Percentiles rank a stretch among this genome's conserved stretches.
phyloP scores from a whole-genome alignment of 2,888 invertebrate species.

The Cerastoderma edule region DNA sequence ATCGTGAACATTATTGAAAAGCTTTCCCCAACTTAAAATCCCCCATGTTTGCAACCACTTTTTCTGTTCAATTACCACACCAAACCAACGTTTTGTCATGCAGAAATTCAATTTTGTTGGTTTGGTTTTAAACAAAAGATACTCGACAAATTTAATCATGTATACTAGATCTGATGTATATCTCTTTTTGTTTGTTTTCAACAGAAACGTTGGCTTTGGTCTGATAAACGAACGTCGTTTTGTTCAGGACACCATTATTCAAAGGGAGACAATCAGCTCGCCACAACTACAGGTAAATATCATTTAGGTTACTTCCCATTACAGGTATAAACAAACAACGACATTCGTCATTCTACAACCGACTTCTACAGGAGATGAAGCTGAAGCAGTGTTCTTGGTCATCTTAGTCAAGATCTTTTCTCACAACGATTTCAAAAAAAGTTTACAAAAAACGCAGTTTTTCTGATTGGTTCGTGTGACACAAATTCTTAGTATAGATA shows the following conservation, averaged over 20 bases:
- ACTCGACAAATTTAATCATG: not conserved
- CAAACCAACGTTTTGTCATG: not conserved
- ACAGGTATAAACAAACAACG: not conserved
- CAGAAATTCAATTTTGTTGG: not conserved
- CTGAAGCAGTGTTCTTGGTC: too few species aligned
- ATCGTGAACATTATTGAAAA: too few species aligned
- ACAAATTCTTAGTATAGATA: too few species aligned
- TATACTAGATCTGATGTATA: not conserved
- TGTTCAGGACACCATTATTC: conserved; percentile 2
- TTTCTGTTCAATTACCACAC: not conserved
- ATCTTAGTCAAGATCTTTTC: too few species aligned
- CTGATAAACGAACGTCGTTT: not conserved
- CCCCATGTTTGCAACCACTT: not conserved
- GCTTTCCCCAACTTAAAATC: not conserved
- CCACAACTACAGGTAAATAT: conserved; percentile 3
- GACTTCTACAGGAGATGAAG: not conserved
- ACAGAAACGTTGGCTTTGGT: not conserved
- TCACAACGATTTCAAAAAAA: not conserved
- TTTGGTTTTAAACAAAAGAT: not conserved
- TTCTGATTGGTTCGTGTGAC: too few species aligned
- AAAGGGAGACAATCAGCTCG: not conserved
- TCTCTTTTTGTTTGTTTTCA: not conserved
- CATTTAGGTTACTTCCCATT: not conserved
- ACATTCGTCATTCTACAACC: not conserved
- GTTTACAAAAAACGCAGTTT: not conserved